phyloP scores from a whole-genome alignment of 2,113 vertebrate species.

The Gadus chalcogrammus region DNA sequence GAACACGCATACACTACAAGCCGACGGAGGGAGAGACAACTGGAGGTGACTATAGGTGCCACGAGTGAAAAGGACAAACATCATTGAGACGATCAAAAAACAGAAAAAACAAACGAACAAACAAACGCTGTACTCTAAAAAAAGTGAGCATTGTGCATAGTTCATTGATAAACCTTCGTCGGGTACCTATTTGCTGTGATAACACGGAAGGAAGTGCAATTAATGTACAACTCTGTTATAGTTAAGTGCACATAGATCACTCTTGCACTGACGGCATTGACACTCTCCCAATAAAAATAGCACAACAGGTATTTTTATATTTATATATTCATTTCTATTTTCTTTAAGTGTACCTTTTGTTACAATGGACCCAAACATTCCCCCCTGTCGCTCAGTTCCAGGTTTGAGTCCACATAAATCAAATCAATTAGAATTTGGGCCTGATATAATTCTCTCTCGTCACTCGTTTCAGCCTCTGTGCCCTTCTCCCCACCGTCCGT shows the following conservation, averaged over 20 bases:
- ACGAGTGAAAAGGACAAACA: conserved; percentile 69
- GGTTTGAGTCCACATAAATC: conserved; percentile 70
- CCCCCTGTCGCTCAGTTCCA: conserved; percentile 62
- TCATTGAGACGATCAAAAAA: conserved; percentile 57
- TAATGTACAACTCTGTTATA: conserved; percentile 68
- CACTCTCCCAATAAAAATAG: conserved; percentile 66
- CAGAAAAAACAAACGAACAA: conserved; percentile 39
- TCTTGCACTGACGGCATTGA: conserved; percentile 74
- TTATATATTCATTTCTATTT: conserved; percentile 59
- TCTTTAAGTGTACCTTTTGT: conserved; percentile 62
- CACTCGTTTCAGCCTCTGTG: conserved; percentile 12
- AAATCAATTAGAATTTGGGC: conserved; percentile 58
- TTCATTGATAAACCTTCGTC: conserved; percentile 67
- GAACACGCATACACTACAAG: conserved; percentile 62
- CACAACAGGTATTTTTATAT: conserved; percentile 60
- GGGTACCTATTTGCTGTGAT: conserved; percentile 72
- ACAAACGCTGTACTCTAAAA: conserved; percentile 65
- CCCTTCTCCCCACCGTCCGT: conserved; percentile 3
- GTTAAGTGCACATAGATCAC: conserved; percentile 74
- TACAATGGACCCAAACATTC: conserved; percentile 61
- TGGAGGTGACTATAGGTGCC: conserved; percentile 63
- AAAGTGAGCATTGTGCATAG: conserved; percentile 81
- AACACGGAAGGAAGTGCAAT: conserved; percentile 74
- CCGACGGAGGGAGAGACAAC: conserved; percentile 52
- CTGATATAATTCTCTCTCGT: conserved; percentile 38